phyloP scores from a whole-genome alignment of 2,113 vertebrate genomes.

The Hemibagrus wyckioides region DNA sequence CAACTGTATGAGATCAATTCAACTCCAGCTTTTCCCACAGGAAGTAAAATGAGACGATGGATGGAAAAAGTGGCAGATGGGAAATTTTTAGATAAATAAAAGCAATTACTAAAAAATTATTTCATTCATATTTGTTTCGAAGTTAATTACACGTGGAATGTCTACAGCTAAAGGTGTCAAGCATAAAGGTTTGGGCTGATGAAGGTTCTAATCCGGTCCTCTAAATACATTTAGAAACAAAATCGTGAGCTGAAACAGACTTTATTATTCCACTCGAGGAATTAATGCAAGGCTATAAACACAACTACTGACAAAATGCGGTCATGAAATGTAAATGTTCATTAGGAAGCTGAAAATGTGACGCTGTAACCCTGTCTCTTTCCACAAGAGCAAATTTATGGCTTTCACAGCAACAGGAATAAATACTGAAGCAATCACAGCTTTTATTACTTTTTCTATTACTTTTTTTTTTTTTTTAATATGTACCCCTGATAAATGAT shows the following conservation, averaged over 20 bases:
- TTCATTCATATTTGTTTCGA: neutral
- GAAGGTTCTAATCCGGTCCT: neutral
- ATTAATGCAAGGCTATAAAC: neutral
- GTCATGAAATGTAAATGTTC: neutral
- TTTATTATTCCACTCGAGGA: neutral
- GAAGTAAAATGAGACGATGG: neutral
- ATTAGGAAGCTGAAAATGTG: neutral
- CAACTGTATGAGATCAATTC: conserved; percentile 1
- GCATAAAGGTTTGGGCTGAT: neutral
- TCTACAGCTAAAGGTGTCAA: neutral
- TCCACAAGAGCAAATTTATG: neutral
- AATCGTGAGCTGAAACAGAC: neutral
- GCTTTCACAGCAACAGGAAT: neutral
- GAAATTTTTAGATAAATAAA: neutral
- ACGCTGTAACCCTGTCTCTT: neutral
- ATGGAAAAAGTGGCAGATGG: neutral
- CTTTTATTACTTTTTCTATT: too few species aligned
- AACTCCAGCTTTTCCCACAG: conserved; percentile 13
- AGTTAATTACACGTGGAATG: neutral
- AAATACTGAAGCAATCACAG: neutral
- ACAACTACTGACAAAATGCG: neutral
- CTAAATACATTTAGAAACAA: neutral
- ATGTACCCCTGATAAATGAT: neutral
- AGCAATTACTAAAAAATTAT: neutral
- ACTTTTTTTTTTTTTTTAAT: neutral